These are phyloP conservation scores for Fregata magnificens DNA, from an alignment of 2,113 vertebrate species.

Conservation along the genomic window DNA sequence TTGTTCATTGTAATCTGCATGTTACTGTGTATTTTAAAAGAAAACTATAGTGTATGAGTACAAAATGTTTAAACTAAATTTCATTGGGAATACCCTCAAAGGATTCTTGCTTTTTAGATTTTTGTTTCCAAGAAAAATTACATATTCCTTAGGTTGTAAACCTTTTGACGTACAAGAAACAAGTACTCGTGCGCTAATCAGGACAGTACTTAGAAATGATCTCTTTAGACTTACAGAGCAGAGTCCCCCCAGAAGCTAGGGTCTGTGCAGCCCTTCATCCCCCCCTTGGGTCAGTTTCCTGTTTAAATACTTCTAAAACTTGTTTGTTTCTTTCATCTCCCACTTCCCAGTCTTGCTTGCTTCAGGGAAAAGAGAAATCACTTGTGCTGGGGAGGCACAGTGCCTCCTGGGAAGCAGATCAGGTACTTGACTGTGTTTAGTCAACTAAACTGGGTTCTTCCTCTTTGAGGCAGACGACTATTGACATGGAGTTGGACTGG, in stretches of 20 bases:
- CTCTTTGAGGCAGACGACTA: background rate
- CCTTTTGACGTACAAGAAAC: background rate
- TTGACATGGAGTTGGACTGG: background rate
- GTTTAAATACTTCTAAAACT: background rate
- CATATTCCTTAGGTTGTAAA: background rate
- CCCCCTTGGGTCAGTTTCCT: background rate
- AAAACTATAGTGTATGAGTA: background rate
- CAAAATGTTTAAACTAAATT: background rate
- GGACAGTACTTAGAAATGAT: background rate
- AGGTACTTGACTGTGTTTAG: background rate
- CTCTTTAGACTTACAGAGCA: background rate
- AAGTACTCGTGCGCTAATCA: fast-evolving
- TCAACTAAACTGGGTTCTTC: background rate
- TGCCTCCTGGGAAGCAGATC: background rate
- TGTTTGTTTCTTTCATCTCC: background rate
- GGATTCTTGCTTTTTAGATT: background rate
- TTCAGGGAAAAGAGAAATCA: background rate
- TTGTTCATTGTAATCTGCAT: background rate
- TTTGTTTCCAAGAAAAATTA: background rate
- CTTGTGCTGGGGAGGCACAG: background rate
- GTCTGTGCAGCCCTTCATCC: background rate
- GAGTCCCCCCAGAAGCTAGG: background rate
- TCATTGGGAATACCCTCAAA: background rate
- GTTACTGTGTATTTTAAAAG: background rate
- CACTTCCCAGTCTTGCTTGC: background rate